phyloP scores from a whole-genome alignment of 2,888 invertebrate genomes.

The Netelia melanura region DNA sequence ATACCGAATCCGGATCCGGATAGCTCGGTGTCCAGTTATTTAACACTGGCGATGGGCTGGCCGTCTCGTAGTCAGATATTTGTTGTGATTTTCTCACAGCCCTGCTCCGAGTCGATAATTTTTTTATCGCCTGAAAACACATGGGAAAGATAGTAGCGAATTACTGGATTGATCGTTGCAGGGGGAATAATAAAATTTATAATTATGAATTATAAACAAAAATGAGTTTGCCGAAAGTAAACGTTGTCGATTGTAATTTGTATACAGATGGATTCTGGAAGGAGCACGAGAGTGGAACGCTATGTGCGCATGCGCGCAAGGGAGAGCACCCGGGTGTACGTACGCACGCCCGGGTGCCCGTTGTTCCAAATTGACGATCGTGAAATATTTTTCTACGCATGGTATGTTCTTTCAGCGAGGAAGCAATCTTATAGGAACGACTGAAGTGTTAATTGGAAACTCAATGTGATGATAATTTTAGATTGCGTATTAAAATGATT shows the following conservation, averaged over 20 bases:
- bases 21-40: slow-evolving; percentile 68
- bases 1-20: slow-evolving; percentile 78
- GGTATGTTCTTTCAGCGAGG: no score
- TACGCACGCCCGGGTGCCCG: no score
- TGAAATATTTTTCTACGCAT: no score
- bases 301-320: no score
- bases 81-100: slow-evolving; percentile 75
- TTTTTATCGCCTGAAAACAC: slow-evolving; percentile 80
- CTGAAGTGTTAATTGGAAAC: no score
- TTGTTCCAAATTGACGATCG: no score
- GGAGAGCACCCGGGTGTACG: no score
- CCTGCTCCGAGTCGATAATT: slow-evolving; percentile 79
- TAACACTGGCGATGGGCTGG: slow-evolving; percentile 36
- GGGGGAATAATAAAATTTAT: background rate
- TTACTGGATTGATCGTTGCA: background rate
- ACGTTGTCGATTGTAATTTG: slow-evolving; percentile 5
- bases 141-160: slow-evolving; percentile 33
- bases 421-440: no score
- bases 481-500: no score
- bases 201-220: background rate
- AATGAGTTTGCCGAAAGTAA: background rate
- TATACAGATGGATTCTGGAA: background rate
- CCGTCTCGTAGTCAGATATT: slow-evolving; percentile 56
- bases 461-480: no score
- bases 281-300: no score